Base-by-base conservation (phyloP, 2,888 invertebrate species). In the Gymnocheta viridis region DNA sequence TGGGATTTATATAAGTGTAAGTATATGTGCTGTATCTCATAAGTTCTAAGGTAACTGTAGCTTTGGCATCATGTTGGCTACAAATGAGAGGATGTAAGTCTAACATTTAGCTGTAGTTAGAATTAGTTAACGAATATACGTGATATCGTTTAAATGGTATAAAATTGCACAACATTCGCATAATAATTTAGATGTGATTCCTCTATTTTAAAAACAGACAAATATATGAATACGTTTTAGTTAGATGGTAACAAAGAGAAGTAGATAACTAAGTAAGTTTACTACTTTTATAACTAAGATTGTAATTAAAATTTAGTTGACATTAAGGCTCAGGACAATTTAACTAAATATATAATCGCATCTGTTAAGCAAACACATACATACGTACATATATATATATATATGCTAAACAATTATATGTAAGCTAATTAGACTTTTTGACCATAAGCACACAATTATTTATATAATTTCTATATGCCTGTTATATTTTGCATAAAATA, bases 121-220 rank as follows among this genome's bases (percentile, higher is more conserved):
- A 89, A 89, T 90, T 90, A 89, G 90, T 90, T 89, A 89, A 90
- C 90, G 89, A 89, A 89, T 88, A 89, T 90, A 90, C 90, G 91
- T 90, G 90, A 90, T 89, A 89, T 89, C 89, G 90, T 90, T 90
- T 89, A 90, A 88, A 88, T 90, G 86, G 88, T 90, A 88, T 89
- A 88, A 88, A 88, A 88, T 88, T 88, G 88, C 88, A 87, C 87
- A 89, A 87, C 89, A 87, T 83, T 79, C 86, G 88, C 90, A 89
- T 90, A 90, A 90, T 90, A 90, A 77, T 84, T 80, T 77, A 22
- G 87, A 88, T 89, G 88, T 88, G 88, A 41, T 81, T 60, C 54
- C 41, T 69, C 41, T 32, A 72, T 70, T 47, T 64, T 38, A 7
- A 1, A 24, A 49, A 17, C 19, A 66, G 35, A 60, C n/a, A 54